Evolutionary conservation across 2,888 invertebrate genomes (phyloP), one percentile per base, ranked within the genome.

Genomic region (Octonoba sinensis): DNA sequence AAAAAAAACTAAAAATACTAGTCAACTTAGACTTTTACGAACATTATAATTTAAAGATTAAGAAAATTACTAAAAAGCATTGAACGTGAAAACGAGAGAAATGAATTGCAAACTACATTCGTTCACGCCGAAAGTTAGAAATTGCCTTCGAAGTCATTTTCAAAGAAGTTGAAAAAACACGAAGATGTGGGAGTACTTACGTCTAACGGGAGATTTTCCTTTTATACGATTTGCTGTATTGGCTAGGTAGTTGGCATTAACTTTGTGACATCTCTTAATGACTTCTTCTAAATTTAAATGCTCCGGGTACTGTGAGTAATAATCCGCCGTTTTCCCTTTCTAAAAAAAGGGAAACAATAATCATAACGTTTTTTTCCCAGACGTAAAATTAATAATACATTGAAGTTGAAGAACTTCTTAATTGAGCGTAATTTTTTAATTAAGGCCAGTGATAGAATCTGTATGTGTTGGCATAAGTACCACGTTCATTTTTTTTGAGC

Each of bases 311-410:
- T 87, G 87, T 47, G 88, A 84, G 79, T 89, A 89, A 84, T 88
- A 88, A 78, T 89, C 89, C 6, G 89, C 86, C 0, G 87, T 87
- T 73, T 88, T 86, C 12, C 89, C 89, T 84, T 89, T 87, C 88
- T 88, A 79, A 49, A 70, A 62, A 22, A 66, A 20, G 49, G 20
- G 13, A 60, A 60, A 20, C n/a, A 62, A 11, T 24, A 62, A 24
- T 27, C 6, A 27, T 27, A n/a, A n/a, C n/a, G n/a, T n/a, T n/a
- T n/a, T n/a, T n/a, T n/a, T n/a, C n/a, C n/a, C n/a, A n/a, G n/a
- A n/a, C n/a, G n/a, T n/a, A n/a, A 27, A 56, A 15, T 47, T 20
- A 62, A 27, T 27, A 36, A 36, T 16, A 27, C 15, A 2, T 60
- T 22, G 13, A n/a, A n/a, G 36, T 60, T 60, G 13, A 60, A 60